Conservation (phyloP, 2,113 vertebrate genomes). For the Rattus norvegicus region DNA sequence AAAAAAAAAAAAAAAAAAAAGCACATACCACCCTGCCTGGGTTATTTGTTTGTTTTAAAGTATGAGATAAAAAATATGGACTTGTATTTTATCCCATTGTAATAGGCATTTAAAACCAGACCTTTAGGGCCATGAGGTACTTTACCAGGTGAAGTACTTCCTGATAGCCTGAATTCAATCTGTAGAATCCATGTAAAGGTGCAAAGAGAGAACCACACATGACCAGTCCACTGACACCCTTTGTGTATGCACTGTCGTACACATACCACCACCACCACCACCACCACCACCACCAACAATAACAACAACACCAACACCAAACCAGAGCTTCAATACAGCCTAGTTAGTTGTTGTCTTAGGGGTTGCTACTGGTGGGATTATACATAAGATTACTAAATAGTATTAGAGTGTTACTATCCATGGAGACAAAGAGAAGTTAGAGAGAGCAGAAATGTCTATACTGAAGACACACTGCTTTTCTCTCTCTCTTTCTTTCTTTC, state of each 20-base stretch:
- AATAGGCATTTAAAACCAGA: background rate
- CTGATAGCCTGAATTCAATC: background rate
- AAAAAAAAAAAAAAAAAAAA: too few species aligned
- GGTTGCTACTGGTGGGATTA: background rate
- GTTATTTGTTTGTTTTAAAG: background rate
- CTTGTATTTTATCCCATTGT: background rate
- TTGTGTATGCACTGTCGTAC: background rate
- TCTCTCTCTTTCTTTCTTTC: accelerated
- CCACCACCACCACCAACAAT: background rate
- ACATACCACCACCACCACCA: background rate
- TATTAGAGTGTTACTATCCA: background rate
- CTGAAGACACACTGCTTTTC: background rate
- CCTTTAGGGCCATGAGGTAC: background rate
- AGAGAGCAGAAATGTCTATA: background rate
- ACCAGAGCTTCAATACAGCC: background rate
- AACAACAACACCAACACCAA: background rate
- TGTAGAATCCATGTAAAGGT: background rate
- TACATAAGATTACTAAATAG: background rate
- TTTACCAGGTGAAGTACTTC: background rate
- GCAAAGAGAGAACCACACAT: background rate
- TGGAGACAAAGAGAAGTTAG: background rate
- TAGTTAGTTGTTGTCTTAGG: background rate
- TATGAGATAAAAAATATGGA: background rate
- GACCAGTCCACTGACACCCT: background rate
- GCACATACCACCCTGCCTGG: background rate